Conservation (phyloP, 2,888 invertebrate genomes). For the Gymnoscelis rufifasciata region DNA sequence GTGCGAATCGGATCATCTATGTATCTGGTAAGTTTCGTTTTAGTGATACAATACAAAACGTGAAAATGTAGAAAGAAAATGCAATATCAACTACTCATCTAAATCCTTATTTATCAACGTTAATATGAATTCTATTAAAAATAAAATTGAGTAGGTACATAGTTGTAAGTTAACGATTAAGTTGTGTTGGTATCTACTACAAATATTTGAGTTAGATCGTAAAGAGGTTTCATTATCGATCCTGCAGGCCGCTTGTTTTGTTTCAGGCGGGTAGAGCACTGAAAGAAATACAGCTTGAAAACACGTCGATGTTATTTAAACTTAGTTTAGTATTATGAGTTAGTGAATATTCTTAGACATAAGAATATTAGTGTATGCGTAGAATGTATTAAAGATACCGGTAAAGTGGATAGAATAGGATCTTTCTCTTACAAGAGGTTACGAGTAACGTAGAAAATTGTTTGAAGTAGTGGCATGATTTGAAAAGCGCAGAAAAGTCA, state of each 20-base stretch:
- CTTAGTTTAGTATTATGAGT: neutral
- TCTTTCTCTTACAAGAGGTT: too few species aligned
- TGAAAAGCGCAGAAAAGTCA: too few species aligned
- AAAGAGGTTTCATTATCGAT: conserved; percentile 25
- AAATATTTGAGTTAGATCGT: conserved; percentile 23
- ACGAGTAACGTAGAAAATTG: too few species aligned
- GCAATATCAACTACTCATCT: neutral
- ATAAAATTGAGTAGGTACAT: conserved; percentile 3
- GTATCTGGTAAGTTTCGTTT: conserved; percentile 7
- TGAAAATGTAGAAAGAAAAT: neutral
- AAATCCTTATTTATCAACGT: neutral
- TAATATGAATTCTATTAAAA: neutral
- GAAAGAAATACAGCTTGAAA: conserved; percentile 10
- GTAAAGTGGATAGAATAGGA: too few species aligned
- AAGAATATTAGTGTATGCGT: too few species aligned
- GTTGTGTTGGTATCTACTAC: conserved; percentile 5
- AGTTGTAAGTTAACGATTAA: conserved; percentile 15
- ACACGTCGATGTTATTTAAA: neutral
- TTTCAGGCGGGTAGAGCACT: conserved; percentile 20
- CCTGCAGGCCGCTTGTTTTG: conserved; percentile 24
- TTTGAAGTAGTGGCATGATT: too few species aligned
- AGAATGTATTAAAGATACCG: too few species aligned
- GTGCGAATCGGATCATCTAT: conserved; percentile 13
- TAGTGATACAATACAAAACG: neutral
- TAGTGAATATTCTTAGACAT: neutral